Base-by-base conservation (phyloP, 2,797 vertebrate species). In the Pogoniulus pusillus region DNA sequence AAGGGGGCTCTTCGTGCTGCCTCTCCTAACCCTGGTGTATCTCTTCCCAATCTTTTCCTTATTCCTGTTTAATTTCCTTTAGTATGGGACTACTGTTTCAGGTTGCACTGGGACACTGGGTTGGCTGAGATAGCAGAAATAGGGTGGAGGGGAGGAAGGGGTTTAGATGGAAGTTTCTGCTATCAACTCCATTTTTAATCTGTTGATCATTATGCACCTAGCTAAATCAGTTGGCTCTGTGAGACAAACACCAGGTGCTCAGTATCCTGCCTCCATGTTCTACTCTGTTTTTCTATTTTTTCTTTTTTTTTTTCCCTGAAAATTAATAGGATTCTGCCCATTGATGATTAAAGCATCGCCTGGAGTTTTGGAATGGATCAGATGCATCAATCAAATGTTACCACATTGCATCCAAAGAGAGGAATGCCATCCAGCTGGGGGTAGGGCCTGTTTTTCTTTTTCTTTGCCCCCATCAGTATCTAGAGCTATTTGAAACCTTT, bases 291-390 rank as follows among this genome's bases (percentile, higher is more conserved):
- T 93, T 95, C 85, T 91, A 6, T 91, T 87, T 90, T 64, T 86
- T 85, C 27, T 24, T 7, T 53, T 77, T 55, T 71, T 78, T 76
- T 68, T 79, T 0, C 15, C 29, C 62, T 78, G 62, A 53, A 90
- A 85, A 92, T 84, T 63, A 92, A 79, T 92, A 96, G 94, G 94
- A 92, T 82, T 95, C 93, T 96, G 85, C 80, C 68, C 68, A 68
- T 86, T 95, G 93, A 96, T 85, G 94, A 74, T 91, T 89, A 89
- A 82, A 95, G 55, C 87, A 62, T 71, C 64, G 49, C 87, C 85
- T 84, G 94, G 85, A 92, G 80, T 88, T 94, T 93, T 95, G 95
- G 91, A 94, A 96, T 95, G 94, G 95, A 96, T 95, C 92, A 82
- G 93, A 95, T 82, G 71, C 87, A 0, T 91, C 93, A 74, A 85